Percentiles rank a stretch among this genome's conserved stretches.
Evolutionary conservation across 2,113 vertebrate genomes (phyloP).

Genomic region (Myiagra hebetior): DNA sequence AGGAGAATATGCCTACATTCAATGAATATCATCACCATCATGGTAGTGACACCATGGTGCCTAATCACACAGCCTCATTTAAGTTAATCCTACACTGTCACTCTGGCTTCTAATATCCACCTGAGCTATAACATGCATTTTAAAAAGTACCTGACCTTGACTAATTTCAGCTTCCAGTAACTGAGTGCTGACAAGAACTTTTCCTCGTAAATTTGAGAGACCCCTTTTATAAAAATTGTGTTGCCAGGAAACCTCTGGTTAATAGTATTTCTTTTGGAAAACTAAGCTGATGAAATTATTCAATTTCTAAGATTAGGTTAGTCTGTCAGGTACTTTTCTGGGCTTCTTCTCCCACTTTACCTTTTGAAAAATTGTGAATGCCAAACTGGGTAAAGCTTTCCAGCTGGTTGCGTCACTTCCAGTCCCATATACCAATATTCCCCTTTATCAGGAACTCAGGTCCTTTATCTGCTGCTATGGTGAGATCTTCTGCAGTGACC

Average conservation of each 20-base stretch:
- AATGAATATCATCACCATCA: background rate
- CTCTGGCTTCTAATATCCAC: background rate
- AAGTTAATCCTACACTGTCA: background rate
- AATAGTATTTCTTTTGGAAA: background rate
- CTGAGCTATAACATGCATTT: background rate
- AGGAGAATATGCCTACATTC: background rate
- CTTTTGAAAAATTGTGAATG: background rate
- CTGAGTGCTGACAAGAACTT: background rate
- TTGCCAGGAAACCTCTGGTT: background rate
- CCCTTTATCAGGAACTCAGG: background rate
- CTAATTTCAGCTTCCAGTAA: background rate
- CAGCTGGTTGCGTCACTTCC: background rate
- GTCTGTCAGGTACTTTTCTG: background rate
- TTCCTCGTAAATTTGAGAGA: background rate
- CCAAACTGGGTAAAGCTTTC: background rate
- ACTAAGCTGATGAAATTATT: background rate
- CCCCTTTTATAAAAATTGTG: background rate
- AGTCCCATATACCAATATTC: background rate
- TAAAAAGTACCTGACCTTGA: background rate
- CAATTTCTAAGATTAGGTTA: background rate
- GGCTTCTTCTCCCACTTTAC: background rate
- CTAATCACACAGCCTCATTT: background rate
- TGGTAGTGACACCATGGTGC: background rate
- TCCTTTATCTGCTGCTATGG: background rate
- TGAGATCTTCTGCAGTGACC: background rate